phyloP scores from a whole-genome alignment of 2,797 vertebrate genomes.

The Enteromius radiatus region DNA sequence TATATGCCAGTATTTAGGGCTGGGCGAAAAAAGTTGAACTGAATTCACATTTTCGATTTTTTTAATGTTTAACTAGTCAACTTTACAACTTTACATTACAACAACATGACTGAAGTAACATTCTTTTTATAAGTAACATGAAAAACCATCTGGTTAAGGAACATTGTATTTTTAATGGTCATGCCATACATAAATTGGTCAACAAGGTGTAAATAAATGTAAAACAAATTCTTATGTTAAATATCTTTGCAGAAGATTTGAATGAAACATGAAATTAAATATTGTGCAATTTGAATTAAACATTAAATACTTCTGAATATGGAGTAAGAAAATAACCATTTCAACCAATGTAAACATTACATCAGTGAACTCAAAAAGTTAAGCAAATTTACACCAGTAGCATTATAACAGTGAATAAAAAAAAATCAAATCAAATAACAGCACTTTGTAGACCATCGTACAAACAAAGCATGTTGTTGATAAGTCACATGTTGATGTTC shows the following conservation, averaged over 20 bases:
- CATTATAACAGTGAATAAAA: neutral
- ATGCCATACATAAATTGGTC: neutral
- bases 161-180: neutral
- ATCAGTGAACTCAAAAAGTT: constrained; percentile 8
- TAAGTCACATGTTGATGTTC: neutral
- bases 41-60: neutral
- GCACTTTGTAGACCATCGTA: neutral
- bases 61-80: neutral
- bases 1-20: too few species aligned
- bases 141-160: neutral
- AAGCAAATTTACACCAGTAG: constrained; percentile 2
- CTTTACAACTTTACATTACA: neutral
- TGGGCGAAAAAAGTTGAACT: too few species aligned
- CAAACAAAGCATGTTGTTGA: constrained; percentile 15
- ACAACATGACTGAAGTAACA: neutral
- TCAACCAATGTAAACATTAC: constrained; percentile 9
- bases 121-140: neutral
- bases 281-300: neutral
- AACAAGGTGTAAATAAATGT: neutral
- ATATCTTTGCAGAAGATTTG: neutral
- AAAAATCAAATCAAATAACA: neutral
- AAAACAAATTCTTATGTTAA: neutral
- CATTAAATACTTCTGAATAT: neutral
- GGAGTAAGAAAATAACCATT: constrained; percentile 13
- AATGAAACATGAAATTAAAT: neutral